Conservation (phyloP, 2,888 invertebrate species). For the Amphiduros pacificus region DNA sequence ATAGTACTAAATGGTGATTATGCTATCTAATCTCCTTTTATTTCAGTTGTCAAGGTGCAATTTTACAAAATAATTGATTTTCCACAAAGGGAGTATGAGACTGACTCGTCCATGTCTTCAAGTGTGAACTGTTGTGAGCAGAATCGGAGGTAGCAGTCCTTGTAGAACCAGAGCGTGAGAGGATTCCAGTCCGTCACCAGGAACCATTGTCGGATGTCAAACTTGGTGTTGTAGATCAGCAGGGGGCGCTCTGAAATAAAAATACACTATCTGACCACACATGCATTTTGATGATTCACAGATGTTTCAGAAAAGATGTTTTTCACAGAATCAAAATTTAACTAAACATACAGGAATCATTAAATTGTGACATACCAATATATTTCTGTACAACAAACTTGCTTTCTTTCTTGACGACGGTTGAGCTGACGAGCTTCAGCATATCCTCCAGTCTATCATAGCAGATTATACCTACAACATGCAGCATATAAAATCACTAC, state of each 20-base stretch:
- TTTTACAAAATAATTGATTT: not conserved
- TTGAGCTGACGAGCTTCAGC: slow-evolving; percentile 63
- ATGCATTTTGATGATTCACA: no score
- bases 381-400: slow-evolving; percentile 91
- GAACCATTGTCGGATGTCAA: slow-evolving; percentile 95
- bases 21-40: no score
- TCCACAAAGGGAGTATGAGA: not conserved
- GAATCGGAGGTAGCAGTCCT: slow-evolving; percentile 88
- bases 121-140: slow-evolving; percentile 76
- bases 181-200: slow-evolving; percentile 88
- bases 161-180: slow-evolving; percentile 89
- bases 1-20: no score
- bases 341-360: no score
- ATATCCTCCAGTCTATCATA: slow-evolving; percentile 87
- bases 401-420: slow-evolving; percentile 62
- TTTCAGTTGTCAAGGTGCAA: not conserved
- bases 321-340: no score
- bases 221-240: slow-evolving; percentile 86
- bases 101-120: slow-evolving; percentile 73
- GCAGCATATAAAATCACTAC: not conserved
- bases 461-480: slow-evolving; percentile 73
- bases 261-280: no score
- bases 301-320: no score
- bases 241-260: slow-evolving; percentile 78
- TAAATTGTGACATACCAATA: slow-evolving; percentile 71